These are phyloP conservation scores for Hippocampus guttulatus DNA, from an alignment of 2,113 vertebrate genomes.

Conservation along the genomic window DNA sequence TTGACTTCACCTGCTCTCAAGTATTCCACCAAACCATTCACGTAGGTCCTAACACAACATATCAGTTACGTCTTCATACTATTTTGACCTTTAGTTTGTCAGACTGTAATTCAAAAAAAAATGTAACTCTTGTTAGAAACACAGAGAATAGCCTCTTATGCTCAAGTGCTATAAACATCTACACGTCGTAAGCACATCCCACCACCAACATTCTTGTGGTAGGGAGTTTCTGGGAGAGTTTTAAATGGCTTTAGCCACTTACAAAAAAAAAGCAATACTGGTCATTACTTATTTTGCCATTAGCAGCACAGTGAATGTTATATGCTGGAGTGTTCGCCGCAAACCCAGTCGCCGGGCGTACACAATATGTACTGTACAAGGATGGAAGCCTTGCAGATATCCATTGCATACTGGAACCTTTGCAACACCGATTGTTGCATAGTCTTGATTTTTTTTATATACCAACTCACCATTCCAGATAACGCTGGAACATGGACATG, in stretches of 20 bases:
- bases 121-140: conserved; percentile 5
- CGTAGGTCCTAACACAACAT: not conserved
- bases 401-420: conserved; percentile 5
- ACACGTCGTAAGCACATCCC: not conserved
- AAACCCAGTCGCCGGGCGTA: conserved; percentile 37
- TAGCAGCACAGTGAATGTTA: conserved; percentile 49
- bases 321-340: conserved; percentile 37
- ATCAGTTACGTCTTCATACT: conserved; percentile 10
- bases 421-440: not conserved
- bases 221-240: conserved; percentile 33
- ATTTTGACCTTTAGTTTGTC: not conserved
- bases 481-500: not conserved
- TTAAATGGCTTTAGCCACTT: conserved; percentile 41
- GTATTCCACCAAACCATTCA: not conserved
- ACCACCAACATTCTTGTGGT: conserved; percentile 33
- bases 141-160: not conserved
- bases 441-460: not conserved
- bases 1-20: not conserved
- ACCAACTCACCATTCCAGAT: not conserved
- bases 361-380: conserved; percentile 5
- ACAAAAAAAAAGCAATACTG: conserved; percentile 25
- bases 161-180: conserved; percentile 4
- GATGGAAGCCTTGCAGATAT: not conserved
- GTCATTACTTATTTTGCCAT: conserved; percentile 44
- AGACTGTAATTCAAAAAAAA: conserved; percentile 11